phyloP scores from a whole-genome alignment of 2,888 invertebrate genomes.

The Patella depressa region DNA sequence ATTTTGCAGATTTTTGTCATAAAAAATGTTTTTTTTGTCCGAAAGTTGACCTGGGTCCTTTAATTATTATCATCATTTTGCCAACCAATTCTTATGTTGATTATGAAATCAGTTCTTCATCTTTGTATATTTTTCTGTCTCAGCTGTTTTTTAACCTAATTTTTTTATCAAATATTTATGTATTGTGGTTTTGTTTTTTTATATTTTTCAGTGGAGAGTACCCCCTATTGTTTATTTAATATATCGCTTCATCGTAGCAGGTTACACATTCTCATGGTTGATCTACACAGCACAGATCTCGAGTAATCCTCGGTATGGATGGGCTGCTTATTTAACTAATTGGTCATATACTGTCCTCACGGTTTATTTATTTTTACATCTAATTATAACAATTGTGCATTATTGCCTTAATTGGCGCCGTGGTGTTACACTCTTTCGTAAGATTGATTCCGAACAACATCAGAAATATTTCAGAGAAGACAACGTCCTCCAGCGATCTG shows the following conservation, averaged over 20 bases:
- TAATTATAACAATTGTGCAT: slow-evolving; percentile 21
- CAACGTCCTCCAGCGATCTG: too few species aligned
- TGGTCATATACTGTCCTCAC: slow-evolving; percentile 37
- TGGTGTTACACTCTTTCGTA: too few species aligned
- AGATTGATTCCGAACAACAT: too few species aligned
- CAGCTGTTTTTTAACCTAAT: too few species aligned
- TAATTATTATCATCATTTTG: neutral
- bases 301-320: neutral
- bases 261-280: neutral
- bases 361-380: slow-evolving; percentile 31
- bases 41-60: too few species aligned
- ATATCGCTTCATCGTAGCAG: neutral
- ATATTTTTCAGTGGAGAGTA: neutral
- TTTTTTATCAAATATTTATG: too few species aligned
- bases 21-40: too few species aligned
- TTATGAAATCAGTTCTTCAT: neutral
- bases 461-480: too few species aligned
- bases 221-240: neutral
- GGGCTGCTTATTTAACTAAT: slow-evolving; percentile 37
- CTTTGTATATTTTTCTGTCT: too few species aligned
- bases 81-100: neutral
- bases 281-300: neutral
- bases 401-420: too few species aligned
- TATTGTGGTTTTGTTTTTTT: too few species aligned
- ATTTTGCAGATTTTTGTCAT: too few species aligned